Percentiles rank a stretch among this genome's conserved stretches.
phyloP scores from a whole-genome alignment of 2,888 invertebrate species.

The Digitonthophagus gazella region DNA sequence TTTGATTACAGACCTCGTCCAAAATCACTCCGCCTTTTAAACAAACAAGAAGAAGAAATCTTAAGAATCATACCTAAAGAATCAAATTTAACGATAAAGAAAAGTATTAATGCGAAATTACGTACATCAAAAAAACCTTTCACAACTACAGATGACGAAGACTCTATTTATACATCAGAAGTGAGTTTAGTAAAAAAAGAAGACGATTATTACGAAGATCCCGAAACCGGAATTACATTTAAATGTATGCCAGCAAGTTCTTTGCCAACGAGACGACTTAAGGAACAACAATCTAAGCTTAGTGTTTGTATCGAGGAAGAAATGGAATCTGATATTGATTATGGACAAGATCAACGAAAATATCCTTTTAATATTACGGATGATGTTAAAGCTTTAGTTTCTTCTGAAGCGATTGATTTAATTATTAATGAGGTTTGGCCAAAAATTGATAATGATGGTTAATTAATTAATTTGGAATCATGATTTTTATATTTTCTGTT shows the following conservation, averaged over 20 bases:
- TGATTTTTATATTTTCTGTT: background rate
- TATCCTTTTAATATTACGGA: slow-evolving; percentile 21
- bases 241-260: slow-evolving; percentile 20
- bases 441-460: background rate
- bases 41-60: slow-evolving; percentile 25
- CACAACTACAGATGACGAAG: background rate
- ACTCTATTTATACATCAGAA: background rate
- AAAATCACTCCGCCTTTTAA: slow-evolving; percentile 14
- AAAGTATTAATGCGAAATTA: slow-evolving; percentile 24
- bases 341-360: slow-evolving; percentile 6
- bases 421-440: slow-evolving; percentile 21
- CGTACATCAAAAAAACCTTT: slow-evolving; percentile 5
- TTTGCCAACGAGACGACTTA: slow-evolving; percentile 11
- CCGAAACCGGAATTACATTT: slow-evolving; percentile 27
- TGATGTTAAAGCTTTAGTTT: slow-evolving; percentile 21
- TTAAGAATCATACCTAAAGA: slow-evolving; percentile 26
- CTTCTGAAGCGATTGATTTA: slow-evolving; percentile 24
- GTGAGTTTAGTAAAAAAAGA: slow-evolving; percentile 22
- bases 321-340: slow-evolving; percentile 26
- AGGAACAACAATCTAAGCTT: slow-evolving; percentile 26
- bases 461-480: background rate
- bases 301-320: slow-evolving; percentile 28
- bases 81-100: slow-evolving; percentile 24
- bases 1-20: background rate
- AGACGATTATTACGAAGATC: slow-evolving; percentile 27